Evolutionary conservation across 64 coral and sea anemone genomes (phyloP), one percentile per base, ranked within the genome.

Genomic region (Astreopora myriophthalma): DNA sequence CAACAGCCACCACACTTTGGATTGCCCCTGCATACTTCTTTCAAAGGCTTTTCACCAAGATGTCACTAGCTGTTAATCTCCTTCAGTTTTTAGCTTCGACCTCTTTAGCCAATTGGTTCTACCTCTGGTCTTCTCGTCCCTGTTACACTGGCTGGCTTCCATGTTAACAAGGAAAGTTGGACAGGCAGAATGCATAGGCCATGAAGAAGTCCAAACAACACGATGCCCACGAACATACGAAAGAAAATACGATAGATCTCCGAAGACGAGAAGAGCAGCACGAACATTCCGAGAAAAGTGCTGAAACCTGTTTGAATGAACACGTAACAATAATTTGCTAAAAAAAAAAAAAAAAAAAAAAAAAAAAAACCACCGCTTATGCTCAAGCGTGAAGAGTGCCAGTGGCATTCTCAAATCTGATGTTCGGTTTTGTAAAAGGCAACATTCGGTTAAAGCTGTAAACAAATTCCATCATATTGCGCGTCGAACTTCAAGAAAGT

Each of bases 201-300:
- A 29, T 92, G 89, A 27, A 92, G 80, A 65, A 92, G 89, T 61
- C 89, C 89, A 44, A 92, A 82, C 24, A 85, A 55, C 65, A 92
- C 89, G 12, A 92, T 92, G 8, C 89, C 89, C 65, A 92, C 27
- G 34, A 92, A 92, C 89, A 92, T 92, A 11, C 81, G 80, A 37
- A 92, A 92, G n/a, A 92, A 92, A 27, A 92, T 92, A 1, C 80
- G 39, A 69, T 85, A 92, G 26, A 92, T 92, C 48, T 92, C 79
- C 9, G 90, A 92, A 0, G 90, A 42, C 55, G 90, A 69, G 35
- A 92, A 86, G 8, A 84, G 69, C 6, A 92, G 69, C 70, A 86
- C 84, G 4, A 86, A 44, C 80, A 84, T 92, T 1, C 90, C 90
- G 13, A 92, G 52, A 55, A 92, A 92, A 17, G 90, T 92, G 22